phyloP scores from a whole-genome alignment of 2,113 vertebrate genomes.

The Eleginops maclovinus region DNA sequence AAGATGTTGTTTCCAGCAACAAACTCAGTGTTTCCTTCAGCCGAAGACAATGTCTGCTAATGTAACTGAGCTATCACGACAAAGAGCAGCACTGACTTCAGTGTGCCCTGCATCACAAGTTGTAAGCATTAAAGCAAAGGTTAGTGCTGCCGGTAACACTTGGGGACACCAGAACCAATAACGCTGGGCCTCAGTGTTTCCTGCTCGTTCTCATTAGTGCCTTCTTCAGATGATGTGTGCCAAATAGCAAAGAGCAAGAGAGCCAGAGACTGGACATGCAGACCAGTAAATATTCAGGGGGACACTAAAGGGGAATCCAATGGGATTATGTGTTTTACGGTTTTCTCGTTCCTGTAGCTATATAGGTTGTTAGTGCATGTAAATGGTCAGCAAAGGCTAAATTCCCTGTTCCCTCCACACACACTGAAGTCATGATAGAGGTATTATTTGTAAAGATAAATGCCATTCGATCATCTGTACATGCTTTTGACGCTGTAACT shows the following conservation, averaged over 20 bases:
- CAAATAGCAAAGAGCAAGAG: conserved; percentile 12
- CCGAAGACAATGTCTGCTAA: not conserved
- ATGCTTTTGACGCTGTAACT: too few species aligned
- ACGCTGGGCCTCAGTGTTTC: conserved; percentile 25
- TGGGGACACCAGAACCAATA: conserved; percentile 13
- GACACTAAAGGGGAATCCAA: not conserved
- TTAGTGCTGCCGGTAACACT: conserved; percentile 44
- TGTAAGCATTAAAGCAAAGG: conserved; percentile 48
- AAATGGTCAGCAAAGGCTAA: too few species aligned
- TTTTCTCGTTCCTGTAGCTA: too few species aligned
- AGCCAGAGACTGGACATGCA: not conserved
- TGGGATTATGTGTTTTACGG: too few species aligned
- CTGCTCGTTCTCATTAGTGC: conserved; percentile 23
- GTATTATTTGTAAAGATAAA: too few species aligned
- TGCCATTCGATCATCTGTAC: too few species aligned
- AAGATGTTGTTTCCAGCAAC: not conserved
- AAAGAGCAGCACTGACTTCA: conserved; percentile 22
- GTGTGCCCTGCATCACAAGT: conserved; percentile 1
- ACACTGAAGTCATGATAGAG: too few species aligned
- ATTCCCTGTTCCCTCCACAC: too few species aligned
- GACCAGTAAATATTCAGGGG: conserved; percentile 1
- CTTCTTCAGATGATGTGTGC: not conserved
- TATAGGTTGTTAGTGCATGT: too few species aligned
- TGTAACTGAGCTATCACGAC: conserved; percentile 5
- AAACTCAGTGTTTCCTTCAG: conserved; percentile 27